Conservation (phyloP, 2,888 invertebrate species). For the Calliopum simillimum region DNA sequence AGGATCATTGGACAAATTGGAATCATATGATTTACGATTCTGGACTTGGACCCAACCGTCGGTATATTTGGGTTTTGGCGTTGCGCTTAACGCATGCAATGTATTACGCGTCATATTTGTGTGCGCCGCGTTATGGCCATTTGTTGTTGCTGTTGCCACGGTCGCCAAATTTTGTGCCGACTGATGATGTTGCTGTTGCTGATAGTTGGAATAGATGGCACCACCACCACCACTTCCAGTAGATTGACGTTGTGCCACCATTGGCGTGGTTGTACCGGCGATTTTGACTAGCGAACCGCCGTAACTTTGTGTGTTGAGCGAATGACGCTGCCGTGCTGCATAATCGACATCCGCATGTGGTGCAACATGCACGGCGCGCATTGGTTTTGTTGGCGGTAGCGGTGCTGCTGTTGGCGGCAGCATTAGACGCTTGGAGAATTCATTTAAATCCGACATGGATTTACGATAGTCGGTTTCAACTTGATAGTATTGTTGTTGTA, state of each 20-base stretch:
- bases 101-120: slow-evolving; percentile 77
- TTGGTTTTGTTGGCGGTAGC: slow-evolving; percentile 72
- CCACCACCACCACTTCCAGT: slow-evolving; percentile 45
- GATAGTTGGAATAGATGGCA: slow-evolving; percentile 46
- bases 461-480: slow-evolving; percentile 70
- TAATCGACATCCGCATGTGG: slow-evolving; percentile 49
- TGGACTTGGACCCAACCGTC: slow-evolving; percentile 67
- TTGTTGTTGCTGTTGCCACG: slow-evolving; percentile 1
- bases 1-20: slow-evolving; percentile 56
- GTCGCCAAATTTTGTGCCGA: slow-evolving; percentile 56
- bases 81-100: slow-evolving; percentile 78
- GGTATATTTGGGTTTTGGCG: slow-evolving; percentile 81
- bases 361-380: slow-evolving; percentile 64
- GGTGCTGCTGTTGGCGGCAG: slow-evolving; percentile 68
- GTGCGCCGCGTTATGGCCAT: slow-evolving; percentile 12
- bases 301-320: slow-evolving; percentile 49
- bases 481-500: slow-evolving; percentile 61
- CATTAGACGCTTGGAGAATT: slow-evolving; percentile 64
- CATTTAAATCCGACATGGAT: slow-evolving; percentile 72
- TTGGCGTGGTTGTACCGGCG: slow-evolving; percentile 47
- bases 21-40: slow-evolving; percentile 58
- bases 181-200: slow-evolving; percentile 54
- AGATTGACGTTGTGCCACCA: slow-evolving; percentile 43
- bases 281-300: slow-evolving; percentile 62
- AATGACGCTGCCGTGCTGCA: slow-evolving; percentile 50